Evolutionary conservation across 64 coral and sea anemone genomes (phyloP).

Genomic region (Platygyra sinensis): DNA sequence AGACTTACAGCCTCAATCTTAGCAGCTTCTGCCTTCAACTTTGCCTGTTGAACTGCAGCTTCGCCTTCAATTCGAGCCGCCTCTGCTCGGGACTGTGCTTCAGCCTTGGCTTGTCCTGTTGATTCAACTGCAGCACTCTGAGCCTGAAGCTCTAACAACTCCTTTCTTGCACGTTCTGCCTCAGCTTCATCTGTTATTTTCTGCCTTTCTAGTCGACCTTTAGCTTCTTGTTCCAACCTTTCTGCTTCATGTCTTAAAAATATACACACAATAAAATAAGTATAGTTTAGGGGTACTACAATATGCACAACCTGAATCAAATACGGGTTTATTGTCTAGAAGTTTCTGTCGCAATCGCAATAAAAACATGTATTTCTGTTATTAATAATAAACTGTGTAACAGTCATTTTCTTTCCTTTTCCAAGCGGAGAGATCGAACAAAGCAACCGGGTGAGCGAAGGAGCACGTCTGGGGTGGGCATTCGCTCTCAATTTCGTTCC

Average conservation of each 20-base stretch:
- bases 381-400: too few species aligned
- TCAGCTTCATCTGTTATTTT: conserved; percentile 98
- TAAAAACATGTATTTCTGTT: too few species aligned
- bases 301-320: too few species aligned
- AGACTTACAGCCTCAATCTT: conserved; percentile 98
- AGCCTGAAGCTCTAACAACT: conserved; percentile 90
- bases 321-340: too few species aligned
- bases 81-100: conserved; percentile 95
- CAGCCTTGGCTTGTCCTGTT: conserved; percentile 96
- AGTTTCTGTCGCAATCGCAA: too few species aligned
- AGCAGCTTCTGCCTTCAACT: conserved; percentile 91
- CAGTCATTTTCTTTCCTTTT: too few species aligned
- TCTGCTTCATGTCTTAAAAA: conserved; percentile 95
- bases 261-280: neutral
- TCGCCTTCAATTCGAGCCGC: conserved; percentile 96
- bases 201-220: conserved; percentile 92
- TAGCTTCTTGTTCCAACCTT: conserved; percentile 94
- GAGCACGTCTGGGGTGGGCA: too few species aligned
- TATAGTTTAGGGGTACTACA: neutral
- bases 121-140: conserved; percentile 96
- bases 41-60: conserved; percentile 94
- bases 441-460: too few species aligned
- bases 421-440: too few species aligned
- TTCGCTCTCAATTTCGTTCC: too few species aligned
- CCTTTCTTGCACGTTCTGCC: conserved; percentile 83